phyloP scores from a whole-genome alignment of 2,888 invertebrate genomes.

The Itoplectis maculator region DNA sequence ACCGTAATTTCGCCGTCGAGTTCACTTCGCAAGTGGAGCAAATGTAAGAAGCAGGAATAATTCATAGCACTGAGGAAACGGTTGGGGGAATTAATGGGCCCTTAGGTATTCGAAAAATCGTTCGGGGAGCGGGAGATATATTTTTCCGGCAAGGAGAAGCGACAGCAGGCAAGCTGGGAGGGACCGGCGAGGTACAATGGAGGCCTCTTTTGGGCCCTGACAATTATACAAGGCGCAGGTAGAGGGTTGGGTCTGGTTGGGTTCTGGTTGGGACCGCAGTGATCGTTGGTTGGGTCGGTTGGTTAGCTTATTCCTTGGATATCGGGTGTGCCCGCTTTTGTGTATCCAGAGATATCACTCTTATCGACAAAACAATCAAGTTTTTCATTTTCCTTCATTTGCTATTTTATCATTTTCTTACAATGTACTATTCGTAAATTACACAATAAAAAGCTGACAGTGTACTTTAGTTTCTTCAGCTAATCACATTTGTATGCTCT shows the following conservation, averaged over 20 bases:
- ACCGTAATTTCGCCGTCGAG: neutral
- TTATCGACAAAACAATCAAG: too few relatives aligned
- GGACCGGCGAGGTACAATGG: constrained; percentile 57
- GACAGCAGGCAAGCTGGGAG: constrained; percentile 75
- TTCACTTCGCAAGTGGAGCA: neutral
- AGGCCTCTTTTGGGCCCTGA: constrained; percentile 62
- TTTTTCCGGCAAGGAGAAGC: constrained; percentile 61
- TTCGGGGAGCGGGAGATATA: constrained; percentile 31
- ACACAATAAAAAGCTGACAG: too few relatives aligned
- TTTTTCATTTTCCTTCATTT: too few relatives aligned
- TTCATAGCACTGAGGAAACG: constrained; percentile 20
- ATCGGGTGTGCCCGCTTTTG: neutral
- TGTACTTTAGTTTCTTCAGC: too few relatives aligned
- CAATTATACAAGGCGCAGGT: constrained; percentile 69
- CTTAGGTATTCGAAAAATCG: constrained; percentile 26
- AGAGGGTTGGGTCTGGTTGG: constrained; percentile 26
- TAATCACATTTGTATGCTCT: too few relatives aligned
- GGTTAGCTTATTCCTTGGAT: neutral
- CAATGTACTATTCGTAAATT: too few relatives aligned
- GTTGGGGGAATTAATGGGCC: constrained; percentile 46
- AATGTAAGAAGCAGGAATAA: constrained; percentile 25
- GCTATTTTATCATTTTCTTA: too few relatives aligned
- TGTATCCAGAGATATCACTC: neutral
- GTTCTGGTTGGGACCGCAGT: neutral
- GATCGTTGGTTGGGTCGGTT: neutral